Evolutionary conservation across 2,797 vertebrate genomes (phyloP).

Genomic region (Melanotaenia maccullochi): DNA sequence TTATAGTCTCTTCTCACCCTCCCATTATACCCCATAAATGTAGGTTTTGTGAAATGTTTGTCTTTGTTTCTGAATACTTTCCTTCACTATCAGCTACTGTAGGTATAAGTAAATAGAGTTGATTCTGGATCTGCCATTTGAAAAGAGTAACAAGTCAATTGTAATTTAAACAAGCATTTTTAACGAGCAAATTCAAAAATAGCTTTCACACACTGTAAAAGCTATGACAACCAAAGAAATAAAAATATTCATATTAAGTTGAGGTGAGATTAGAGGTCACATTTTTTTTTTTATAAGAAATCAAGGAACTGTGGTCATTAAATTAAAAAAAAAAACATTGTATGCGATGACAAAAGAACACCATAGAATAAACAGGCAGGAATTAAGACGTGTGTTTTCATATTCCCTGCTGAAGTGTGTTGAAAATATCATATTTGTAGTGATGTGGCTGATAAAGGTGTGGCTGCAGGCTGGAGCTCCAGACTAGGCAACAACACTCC

Average conservation of each 20-base stretch:
- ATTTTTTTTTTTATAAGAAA: accelerated
- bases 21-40: no score
- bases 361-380: background rate
- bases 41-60: background rate
- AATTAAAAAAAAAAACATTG: background rate
- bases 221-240: no score
- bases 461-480: slow-evolving; percentile 49
- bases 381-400: slow-evolving; percentile 5
- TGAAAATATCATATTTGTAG: slow-evolving; percentile 30
- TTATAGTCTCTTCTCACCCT: no score
- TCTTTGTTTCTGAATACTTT: background rate
- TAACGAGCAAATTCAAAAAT: background rate
- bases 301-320: background rate
- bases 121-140: background rate
- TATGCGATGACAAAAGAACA: background rate
- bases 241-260: background rate
- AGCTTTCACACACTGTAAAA: background rate
- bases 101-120: background rate
- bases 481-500: slow-evolving; percentile 62
- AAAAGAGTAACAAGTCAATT: background rate
- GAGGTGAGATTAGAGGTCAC: background rate
- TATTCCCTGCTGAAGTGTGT: slow-evolving; percentile 20
- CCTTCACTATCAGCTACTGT: no score
- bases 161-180: background rate
- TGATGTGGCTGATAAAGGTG: slow-evolving; percentile 47